A percentile compares a stretch with the other conserved stretches of the same genome.
Evolutionary conservation across 2,797 vertebrate genomes (phyloP).

Genomic region (Sebastiscus albofasciatus): DNA sequence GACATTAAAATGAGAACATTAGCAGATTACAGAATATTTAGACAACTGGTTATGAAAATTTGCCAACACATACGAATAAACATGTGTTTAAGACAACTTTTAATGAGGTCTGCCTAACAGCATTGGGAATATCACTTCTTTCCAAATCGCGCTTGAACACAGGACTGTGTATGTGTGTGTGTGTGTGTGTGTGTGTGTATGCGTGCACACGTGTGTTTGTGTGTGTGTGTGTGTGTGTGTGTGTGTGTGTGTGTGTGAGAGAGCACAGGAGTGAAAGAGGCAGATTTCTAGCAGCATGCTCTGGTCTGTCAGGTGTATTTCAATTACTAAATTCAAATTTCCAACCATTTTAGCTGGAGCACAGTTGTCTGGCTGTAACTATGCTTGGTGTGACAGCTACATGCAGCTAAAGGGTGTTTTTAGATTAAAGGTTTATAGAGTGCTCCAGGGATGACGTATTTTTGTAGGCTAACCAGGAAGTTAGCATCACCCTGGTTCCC

Average conservation of each 20-base stretch:
- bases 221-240: background rate
- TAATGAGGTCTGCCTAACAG: constrained; percentile 27
- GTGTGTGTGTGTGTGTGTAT: background rate
- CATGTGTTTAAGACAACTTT: background rate
- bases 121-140: background rate
- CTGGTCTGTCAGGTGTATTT: constrained; percentile 13
- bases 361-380: background rate
- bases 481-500: too few relatives aligned
- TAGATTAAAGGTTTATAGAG: background rate
- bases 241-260: background rate
- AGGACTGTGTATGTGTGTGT: background rate
- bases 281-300: background rate
- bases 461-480: too few relatives aligned
- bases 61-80: constrained; percentile 7
- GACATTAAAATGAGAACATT: background rate
- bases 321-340: constrained; percentile 6
- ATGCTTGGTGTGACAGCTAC: background rate
- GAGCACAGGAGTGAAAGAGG: constrained; percentile 3
- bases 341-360: background rate
- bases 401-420: background rate
- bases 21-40: background rate
- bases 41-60: constrained; percentile 2
- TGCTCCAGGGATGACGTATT: too few relatives aligned
- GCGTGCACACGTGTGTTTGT: background rate
- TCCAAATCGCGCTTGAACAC: background rate